Evolutionary conservation across 1,140 invertebrate species (phyloP), one percentile per base, ranked within the genome.

Genomic region (Drosophila parabipectinata): DNA sequence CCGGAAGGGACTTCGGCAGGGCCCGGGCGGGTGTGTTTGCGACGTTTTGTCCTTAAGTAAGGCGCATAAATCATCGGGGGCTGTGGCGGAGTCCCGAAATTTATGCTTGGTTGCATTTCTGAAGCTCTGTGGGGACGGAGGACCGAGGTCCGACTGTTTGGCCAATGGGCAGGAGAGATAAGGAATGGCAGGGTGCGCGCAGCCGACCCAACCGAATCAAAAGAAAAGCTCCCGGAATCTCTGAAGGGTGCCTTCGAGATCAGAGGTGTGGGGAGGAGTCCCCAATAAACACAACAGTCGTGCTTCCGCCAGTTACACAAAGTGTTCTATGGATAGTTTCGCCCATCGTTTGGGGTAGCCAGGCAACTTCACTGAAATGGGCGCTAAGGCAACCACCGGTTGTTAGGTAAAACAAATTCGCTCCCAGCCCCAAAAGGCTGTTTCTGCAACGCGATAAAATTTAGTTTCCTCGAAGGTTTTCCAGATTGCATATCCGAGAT

Each of bases 71-170:
- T 85, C 82, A 88, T 78, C 59, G 74, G 32, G 51, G 58, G 62
- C 60, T 58, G 72, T 34, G 34, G 53, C 54, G 53, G 60, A 75
- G 68, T 44, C 57, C 63, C 61, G 55, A 78, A 75, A 88, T 78
- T 87, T 87, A 82, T 87, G 82, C 82, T 87, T 78, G 74, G 74
- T 59, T 75, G 78, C 82, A 85, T 87, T 78, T 80, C 66, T 68
- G 68, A 77, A 69, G 60, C 63, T 44, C 48, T 4, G 53, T 12
- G 18, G 58, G 44, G 41, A 45, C 52, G 37, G 39, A 53, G 44
- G 24, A 37, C 18, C 66, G 34, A 41, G 48, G 15, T 53, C 34
- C 34, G 52, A 77, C 67, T 63, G 76, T 45, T 77, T 73, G 82
- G 73, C 59, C 68, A 75, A 54, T 82, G 81, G 74, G 18, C 71